phyloP scores from a whole-genome alignment of 2,113 vertebrate species.

The Vireo altiloquus region DNA sequence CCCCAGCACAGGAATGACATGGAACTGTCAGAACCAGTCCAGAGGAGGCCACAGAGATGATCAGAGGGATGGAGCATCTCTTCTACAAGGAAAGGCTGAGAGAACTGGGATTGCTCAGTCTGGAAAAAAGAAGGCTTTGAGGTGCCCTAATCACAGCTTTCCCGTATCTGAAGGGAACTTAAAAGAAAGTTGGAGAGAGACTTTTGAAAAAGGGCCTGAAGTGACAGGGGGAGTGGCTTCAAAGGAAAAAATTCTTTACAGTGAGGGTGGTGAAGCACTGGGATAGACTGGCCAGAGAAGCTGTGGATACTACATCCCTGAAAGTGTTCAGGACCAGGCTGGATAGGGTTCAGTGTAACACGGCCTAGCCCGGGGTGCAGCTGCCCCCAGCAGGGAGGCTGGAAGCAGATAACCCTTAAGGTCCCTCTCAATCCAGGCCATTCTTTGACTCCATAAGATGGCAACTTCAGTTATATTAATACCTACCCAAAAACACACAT shows the following conservation, averaged over 20 bases:
- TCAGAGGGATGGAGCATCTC: background rate
- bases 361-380: no score
- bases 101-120: background rate
- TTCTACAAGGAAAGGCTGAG: background rate
- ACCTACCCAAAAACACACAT: background rate
- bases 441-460: background rate
- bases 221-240: background rate
- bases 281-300: background rate
- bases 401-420: background rate
- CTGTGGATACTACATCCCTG: no score
- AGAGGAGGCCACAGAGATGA: background rate
- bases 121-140: background rate
- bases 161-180: background rate
- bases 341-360: background rate
- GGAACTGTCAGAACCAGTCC: background rate
- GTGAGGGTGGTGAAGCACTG: background rate
- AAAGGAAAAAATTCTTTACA: background rate
- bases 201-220: background rate
- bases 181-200: background rate
- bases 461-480: background rate
- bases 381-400: background rate
- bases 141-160: background rate
- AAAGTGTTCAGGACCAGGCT: background rate
- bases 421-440: background rate
- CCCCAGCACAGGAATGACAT: background rate